phyloP scores from a whole-genome alignment of 2,113 vertebrate species.

The Eolophus roseicapilla region DNA sequence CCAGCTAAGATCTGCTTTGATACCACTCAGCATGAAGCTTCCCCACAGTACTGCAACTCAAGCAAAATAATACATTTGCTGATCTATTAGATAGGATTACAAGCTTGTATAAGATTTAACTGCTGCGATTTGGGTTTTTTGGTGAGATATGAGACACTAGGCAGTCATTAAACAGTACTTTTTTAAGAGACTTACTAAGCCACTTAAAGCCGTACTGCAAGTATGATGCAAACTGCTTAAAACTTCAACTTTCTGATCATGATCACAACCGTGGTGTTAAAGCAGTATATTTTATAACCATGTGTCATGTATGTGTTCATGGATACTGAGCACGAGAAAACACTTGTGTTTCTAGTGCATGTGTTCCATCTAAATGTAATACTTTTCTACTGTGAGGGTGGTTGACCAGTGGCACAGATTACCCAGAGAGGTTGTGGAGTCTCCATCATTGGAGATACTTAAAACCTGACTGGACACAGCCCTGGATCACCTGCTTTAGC shows the following conservation, averaged over 20 bases:
- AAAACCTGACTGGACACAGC: not conserved
- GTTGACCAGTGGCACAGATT: not conserved
- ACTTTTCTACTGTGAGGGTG: not conserved
- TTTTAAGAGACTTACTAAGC: not conserved
- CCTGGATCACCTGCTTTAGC: not conserved
- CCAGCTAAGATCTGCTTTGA: not conserved
- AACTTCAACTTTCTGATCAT: not conserved
- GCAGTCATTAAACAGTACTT: not conserved
- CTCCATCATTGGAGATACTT: not conserved
- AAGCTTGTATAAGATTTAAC: not conserved
- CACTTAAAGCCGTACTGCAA: not conserved
- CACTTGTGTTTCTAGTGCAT: not conserved
- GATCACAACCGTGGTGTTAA: not conserved
- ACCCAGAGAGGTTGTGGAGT: not conserved
- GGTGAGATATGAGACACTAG: not conserved
- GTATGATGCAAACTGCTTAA: not conserved
- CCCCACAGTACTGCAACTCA: not conserved
- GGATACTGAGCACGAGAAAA: not conserved
- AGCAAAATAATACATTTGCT: not conserved
- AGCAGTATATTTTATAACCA: not conserved
- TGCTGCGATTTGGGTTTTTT: not conserved
- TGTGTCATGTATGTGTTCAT: not conserved
- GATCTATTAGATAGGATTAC: not conserved
- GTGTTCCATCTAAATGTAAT: not conserved
- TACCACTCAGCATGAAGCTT: not conserved